These are phyloP conservation scores for Ataeniobius toweri DNA, from an alignment of 2,797 vertebrate genomes.

Conservation along the genomic window DNA sequence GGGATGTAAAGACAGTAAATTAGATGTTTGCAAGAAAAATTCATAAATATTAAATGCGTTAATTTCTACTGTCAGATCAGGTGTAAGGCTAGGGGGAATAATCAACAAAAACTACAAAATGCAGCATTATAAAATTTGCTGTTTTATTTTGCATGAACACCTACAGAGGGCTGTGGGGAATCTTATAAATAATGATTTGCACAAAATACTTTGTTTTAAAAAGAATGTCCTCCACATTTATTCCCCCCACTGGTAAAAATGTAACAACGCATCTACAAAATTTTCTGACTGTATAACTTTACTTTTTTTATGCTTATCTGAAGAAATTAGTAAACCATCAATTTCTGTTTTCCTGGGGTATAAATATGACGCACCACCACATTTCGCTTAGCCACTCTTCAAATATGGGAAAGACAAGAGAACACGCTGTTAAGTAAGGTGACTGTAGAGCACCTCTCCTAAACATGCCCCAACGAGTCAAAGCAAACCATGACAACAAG, in stretches of 20 bases:
- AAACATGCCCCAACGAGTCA: too few relatives aligned
- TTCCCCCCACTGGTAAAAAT: too few relatives aligned
- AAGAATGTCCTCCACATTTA: too few relatives aligned
- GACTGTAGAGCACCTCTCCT: background rate
- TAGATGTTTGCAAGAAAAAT: background rate
- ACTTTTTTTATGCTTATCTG: background rate
- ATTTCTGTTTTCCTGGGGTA: background rate
- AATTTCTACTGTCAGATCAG: background rate
- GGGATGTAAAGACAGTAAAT: slow-evolving; percentile 1
- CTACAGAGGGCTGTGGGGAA: too few relatives aligned
- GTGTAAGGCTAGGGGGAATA: background rate
- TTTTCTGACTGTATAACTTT: background rate
- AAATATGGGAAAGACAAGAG: background rate
- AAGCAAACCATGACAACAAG: too few relatives aligned
- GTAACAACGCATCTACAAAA: too few relatives aligned
- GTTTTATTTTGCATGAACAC: background rate
- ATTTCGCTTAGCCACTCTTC: background rate
- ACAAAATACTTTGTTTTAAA: background rate
- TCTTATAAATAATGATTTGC: too few relatives aligned
- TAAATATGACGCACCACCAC: background rate
- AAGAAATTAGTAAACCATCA: background rate
- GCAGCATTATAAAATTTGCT: background rate
- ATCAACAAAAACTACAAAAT: background rate
- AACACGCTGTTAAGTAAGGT: background rate
- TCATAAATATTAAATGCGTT: background rate